phyloP scores from a whole-genome alignment of 2,797 vertebrate species.

The Channallabes apus region DNA sequence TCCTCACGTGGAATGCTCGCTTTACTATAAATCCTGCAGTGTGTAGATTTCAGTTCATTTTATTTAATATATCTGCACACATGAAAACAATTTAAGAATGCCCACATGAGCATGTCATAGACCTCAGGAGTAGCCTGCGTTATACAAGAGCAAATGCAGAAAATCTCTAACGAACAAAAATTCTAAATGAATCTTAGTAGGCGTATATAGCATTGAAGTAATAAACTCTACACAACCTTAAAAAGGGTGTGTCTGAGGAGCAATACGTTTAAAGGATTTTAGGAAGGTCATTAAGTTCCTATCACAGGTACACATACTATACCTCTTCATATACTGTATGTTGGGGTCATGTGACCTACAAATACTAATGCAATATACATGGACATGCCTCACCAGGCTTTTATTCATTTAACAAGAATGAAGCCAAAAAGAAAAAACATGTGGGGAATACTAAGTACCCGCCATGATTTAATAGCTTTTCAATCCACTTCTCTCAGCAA shows the following conservation, averaged over 20 bases:
- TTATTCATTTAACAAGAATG: too few relatives aligned
- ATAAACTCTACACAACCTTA: neutral
- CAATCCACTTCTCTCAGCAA: too few relatives aligned
- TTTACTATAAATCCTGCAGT: slow-evolving; percentile 55
- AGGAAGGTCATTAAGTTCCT: neutral
- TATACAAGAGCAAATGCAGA: neutral
- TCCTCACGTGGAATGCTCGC: slow-evolving; percentile 49
- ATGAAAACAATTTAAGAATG: neutral
- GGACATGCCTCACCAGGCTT: neutral
- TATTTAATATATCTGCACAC: neutral
- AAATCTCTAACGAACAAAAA: neutral
- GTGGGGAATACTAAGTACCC: too few relatives aligned
- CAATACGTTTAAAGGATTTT: neutral
- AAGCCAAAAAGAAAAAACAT: too few relatives aligned
- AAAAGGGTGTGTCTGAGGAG: neutral
- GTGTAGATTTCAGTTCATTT: neutral
- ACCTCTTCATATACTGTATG: too few relatives aligned
- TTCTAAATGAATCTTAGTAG: too few relatives aligned
- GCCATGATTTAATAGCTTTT: too few relatives aligned
- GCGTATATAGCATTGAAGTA: neutral
- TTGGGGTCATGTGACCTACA: neutral
- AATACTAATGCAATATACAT: neutral
- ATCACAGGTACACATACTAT: neutral
- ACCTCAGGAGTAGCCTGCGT: neutral
- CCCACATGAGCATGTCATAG: neutral